phyloP scores from a whole-genome alignment of 2,797 vertebrate species.

The Brotula barbata region DNA sequence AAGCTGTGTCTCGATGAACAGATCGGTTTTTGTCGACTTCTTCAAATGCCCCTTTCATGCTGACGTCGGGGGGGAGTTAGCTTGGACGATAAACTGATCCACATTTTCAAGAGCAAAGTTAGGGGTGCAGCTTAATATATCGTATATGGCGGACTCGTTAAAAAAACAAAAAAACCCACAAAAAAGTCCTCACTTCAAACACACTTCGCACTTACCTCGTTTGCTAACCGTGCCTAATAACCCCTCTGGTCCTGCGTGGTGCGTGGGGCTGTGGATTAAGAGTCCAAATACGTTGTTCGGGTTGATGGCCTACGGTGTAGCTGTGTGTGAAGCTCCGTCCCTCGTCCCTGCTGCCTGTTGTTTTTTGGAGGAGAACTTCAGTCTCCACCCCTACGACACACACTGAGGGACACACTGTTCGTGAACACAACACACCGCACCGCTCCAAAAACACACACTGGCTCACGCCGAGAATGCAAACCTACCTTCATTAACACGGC shows the following conservation, averaged over 20 bases:
- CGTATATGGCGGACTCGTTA: conserved; percentile 20
- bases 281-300: not conserved
- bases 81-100: not conserved
- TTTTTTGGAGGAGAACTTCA: conserved; percentile 51
- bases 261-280: not conserved
- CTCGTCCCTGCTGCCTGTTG: conserved; percentile 32
- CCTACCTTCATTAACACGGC: no score
- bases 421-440: conserved; percentile 16
- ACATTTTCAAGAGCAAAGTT: not conserved
- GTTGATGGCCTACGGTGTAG: not conserved
- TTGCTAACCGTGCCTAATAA: conserved; percentile 6
- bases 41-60: not conserved
- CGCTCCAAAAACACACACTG: conserved; percentile 9
- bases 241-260: not conserved
- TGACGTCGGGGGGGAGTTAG: fast-evolving
- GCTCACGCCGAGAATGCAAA: no score
- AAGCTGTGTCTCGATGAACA: not conserved
- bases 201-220: conserved; percentile 48
- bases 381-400: conserved; percentile 71
- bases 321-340: conserved; percentile 6
- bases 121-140: conserved; percentile 28
- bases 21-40: not conserved
- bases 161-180: conserved; percentile 25
- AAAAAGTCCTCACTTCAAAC: not conserved
- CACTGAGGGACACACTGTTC: conserved; percentile 28